A percentile compares a stretch with the other conserved stretches of the same genome.
Evolutionary conservation across 2,113 vertebrate species (phyloP).

Genomic region (Myiagra hebetior): DNA sequence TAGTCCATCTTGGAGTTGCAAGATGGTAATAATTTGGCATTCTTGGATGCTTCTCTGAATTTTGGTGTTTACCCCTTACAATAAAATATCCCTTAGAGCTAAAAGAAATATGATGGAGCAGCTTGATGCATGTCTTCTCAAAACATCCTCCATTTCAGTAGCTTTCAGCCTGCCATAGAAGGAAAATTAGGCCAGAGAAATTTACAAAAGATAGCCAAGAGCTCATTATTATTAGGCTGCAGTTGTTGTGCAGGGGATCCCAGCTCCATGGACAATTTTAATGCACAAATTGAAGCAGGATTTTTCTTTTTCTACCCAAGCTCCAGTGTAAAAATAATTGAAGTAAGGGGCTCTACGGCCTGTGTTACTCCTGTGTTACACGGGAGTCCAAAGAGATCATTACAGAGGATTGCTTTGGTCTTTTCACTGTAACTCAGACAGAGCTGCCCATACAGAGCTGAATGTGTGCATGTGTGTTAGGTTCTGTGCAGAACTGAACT

Average conservation of each 20-base stretch:
- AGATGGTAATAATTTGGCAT: background rate
- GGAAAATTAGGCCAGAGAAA: background rate
- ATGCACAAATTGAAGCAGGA: background rate
- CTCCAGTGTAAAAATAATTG: background rate
- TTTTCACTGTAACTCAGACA: background rate
- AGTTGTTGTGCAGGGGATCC: background rate
- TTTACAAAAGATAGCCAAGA: background rate
- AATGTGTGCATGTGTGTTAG: fast-evolving
- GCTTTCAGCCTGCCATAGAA: background rate
- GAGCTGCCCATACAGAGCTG: background rate
- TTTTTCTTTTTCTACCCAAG: background rate
- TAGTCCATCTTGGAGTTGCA: background rate
- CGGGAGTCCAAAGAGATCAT: background rate
- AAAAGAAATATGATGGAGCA: background rate
- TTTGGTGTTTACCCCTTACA: background rate
- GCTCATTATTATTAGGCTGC: background rate
- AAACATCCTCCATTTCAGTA: background rate
- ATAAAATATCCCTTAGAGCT: background rate
- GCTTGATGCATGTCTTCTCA: background rate
- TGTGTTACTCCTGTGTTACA: background rate
- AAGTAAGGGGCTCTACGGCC: background rate
- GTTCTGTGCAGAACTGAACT: background rate
- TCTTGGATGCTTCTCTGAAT: background rate
- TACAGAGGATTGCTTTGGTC: background rate
- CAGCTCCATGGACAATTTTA: background rate